Evolutionary conservation across 35 echinoderm and acorn worm genomes (phyloP).

Genomic region (Amphiura filiformis): DNA sequence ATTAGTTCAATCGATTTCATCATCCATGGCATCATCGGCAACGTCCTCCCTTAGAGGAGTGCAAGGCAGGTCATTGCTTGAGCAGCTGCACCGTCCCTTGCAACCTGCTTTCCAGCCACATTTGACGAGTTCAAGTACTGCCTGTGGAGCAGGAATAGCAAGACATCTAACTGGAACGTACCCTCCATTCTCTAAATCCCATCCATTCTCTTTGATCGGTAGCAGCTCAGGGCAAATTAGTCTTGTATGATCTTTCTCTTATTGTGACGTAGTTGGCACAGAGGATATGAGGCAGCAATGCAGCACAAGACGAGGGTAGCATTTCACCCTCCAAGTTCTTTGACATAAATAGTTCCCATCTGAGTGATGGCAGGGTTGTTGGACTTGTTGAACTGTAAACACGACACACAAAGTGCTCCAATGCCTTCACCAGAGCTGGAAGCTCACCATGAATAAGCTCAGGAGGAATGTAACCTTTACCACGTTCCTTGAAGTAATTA

Average conservation of each 20-base stretch:
- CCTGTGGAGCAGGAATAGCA: constrained; percentile 24
- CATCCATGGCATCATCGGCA: too few species aligned
- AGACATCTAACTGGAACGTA: constrained; percentile 33
- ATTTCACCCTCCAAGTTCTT: constrained; percentile 38
- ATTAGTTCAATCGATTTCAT: too few species aligned
- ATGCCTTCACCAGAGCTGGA: constrained; percentile 13
- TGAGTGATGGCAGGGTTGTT: not conserved
- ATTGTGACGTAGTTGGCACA: constrained; percentile 42
- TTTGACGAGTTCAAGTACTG: constrained; percentile 37
- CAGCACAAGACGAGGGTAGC: constrained; percentile 32
- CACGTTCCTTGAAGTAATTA: constrained; percentile 25
- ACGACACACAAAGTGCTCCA: constrained; percentile 37
- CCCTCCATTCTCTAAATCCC: constrained; percentile 15
- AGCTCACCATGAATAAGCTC: constrained; percentile 13
- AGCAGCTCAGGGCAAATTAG: not conserved
- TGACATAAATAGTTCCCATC: not conserved
- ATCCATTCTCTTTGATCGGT: constrained; percentile 34
- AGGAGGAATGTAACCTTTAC: not conserved
- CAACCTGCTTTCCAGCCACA: constrained; percentile 15
- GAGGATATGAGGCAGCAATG: constrained; percentile 39
- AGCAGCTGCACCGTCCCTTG: constrained; percentile 11
- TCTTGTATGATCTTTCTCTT: constrained; percentile 33
- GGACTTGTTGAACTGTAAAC: constrained; percentile 24
- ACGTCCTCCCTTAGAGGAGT: not conserved
- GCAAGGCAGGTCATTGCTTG: constrained; percentile 17